Percentiles rank a stretch among this genome's conserved stretches.
Conservation (phyloP, 2,888 invertebrate species). For the Rhorus exstirpatorius region DNA sequence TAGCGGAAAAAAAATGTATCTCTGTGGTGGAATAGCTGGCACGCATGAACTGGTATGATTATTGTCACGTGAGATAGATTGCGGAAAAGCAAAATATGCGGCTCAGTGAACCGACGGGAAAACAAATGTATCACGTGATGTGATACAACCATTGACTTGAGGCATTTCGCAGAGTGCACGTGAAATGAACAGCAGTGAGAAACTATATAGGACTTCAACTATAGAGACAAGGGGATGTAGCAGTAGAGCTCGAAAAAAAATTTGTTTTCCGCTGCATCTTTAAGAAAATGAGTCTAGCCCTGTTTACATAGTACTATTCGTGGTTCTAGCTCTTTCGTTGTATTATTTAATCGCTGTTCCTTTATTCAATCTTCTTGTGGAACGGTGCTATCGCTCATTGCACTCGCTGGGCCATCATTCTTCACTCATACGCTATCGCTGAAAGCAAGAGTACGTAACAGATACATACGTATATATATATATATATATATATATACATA, state of each 20-base stretch:
- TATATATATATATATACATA: background rate
- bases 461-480: background rate
- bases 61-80: slow-evolving; percentile 26
- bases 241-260: too few relatives aligned
- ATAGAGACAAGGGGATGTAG: too few relatives aligned
- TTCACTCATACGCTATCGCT: slow-evolving; percentile 60
- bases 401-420: slow-evolving; percentile 63
- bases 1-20: slow-evolving; percentile 19
- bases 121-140: background rate
- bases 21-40: slow-evolving; percentile 5
- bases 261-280: background rate
- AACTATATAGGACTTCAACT: too few relatives aligned
- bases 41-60: slow-evolving; percentile 13
- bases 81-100: background rate
- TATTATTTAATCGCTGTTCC: slow-evolving; percentile 30
- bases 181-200: background rate
- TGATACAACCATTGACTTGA: background rate
- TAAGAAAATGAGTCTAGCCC: background rate
- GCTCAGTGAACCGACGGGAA: slow-evolving; percentile 13
- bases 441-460: slow-evolving; percentile 67
- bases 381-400: slow-evolving; percentile 69
- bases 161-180: background rate
- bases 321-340: background rate
- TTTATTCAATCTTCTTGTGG: slow-evolving; percentile 37
- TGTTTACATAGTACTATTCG: too few relatives aligned